Percentiles rank a stretch among this genome's conserved stretches.
Evolutionary conservation across 1,140 invertebrate species (phyloP).

Genomic region (Leptinotarsa lineolata): DNA sequence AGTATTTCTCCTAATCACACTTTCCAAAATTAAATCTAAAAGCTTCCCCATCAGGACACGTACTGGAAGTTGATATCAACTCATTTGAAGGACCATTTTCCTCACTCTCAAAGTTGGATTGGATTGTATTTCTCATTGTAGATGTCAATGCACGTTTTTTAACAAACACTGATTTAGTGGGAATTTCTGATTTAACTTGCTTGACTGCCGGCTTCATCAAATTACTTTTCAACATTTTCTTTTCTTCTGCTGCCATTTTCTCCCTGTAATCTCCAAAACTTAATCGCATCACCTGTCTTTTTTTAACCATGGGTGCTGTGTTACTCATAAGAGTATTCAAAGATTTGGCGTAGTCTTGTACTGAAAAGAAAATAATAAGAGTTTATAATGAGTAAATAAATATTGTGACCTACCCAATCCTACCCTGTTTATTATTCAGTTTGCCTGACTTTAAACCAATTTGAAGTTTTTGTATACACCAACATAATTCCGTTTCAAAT

Average conservation of each 20-base stretch:
- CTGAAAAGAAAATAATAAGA: constrained; percentile 53
- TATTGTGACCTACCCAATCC: constrained; percentile 22
- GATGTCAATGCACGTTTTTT: constrained; percentile 58
- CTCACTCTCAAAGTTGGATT: constrained; percentile 54
- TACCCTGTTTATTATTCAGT: constrained; percentile 66
- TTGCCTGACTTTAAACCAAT: constrained; percentile 62
- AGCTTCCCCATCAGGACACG: too few species aligned
- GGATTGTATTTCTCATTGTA: constrained; percentile 52
- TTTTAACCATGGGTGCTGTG: constrained; percentile 68
- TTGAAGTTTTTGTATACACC: constrained; percentile 76
- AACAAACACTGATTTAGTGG: constrained; percentile 62
- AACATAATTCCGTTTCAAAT: constrained; percentile 74
- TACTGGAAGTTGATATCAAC: too few species aligned
- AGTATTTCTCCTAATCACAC: too few species aligned
- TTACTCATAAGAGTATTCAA: constrained; percentile 69
- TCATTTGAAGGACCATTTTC: too few species aligned
- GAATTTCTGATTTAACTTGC: constrained; percentile 47
- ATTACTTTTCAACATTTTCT: constrained; percentile 61
- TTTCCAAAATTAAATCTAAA: too few species aligned
- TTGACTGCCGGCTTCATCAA: constrained; percentile 55
- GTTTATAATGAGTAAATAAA: constrained; percentile 23
- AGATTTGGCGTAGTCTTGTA: constrained; percentile 65
- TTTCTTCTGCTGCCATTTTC: constrained; percentile 75
- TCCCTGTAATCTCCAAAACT: constrained; percentile 74
- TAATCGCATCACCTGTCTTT: constrained; percentile 73